phyloP scores from a whole-genome alignment of 2,888 invertebrate genomes.

The Uropetala carovei region DNA sequence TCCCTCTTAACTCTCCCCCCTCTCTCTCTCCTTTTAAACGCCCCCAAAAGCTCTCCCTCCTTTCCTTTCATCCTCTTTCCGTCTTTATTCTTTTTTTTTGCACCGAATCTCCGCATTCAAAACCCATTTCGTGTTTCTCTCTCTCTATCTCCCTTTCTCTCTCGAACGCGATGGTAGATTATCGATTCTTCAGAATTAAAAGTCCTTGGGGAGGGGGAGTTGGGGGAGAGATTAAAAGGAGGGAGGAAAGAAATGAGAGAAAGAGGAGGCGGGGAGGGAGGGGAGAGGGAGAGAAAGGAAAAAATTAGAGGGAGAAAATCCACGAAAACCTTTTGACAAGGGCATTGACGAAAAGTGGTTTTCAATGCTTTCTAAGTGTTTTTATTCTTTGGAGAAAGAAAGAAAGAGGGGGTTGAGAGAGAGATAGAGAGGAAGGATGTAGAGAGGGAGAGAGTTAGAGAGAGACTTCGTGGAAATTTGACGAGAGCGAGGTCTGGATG shows the following conservation, averaged over 20 bases:
- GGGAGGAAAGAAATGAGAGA: not conserved
- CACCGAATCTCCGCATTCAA: slow-evolving; percentile 1
- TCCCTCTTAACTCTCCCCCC: not conserved
- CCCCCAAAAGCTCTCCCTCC: not conserved
- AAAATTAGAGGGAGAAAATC: not conserved
- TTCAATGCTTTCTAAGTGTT: slow-evolving; percentile 38
- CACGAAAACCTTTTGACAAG: not conserved
- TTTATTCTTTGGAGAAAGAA: not conserved
- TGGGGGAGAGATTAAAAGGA: not conserved
- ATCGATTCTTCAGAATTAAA: slow-evolving; percentile 38
- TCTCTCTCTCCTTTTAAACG: not conserved
- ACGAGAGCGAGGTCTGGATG: not conserved
- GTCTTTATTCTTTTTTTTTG: not conserved
- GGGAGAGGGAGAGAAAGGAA: not conserved
- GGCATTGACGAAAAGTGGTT: slow-evolving; percentile 46
- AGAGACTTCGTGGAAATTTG: not conserved
- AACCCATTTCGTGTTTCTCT: not conserved
- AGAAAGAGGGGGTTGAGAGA: not conserved
- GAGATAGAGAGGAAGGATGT: not conserved
- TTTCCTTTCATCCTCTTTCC: not conserved
- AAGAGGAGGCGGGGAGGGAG: not conserved
- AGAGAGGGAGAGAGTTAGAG: not conserved
- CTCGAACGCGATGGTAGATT: slow-evolving; percentile 23
- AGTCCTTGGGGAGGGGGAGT: not conserved
- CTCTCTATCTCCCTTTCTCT: not conserved